These are phyloP conservation scores for Brachionus calyciflorus DNA, from an alignment of 1,140 invertebrate species.

Conservation along the genomic window DNA sequence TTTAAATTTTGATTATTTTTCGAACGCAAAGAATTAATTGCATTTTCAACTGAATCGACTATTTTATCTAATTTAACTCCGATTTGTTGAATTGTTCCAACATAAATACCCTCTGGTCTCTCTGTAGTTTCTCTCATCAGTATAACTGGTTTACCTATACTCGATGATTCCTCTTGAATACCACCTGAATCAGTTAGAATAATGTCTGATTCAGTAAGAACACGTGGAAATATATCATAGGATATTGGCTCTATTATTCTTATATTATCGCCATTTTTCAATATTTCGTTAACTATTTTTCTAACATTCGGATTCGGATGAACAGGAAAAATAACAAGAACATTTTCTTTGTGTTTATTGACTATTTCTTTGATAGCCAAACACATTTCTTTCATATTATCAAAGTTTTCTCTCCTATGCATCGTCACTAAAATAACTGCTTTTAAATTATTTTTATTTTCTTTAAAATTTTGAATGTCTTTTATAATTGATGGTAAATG, in stretches of 20 bases:
- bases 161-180: too few relatives aligned
- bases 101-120: not conserved
- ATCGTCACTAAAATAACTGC: not conserved
- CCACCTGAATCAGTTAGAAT: too few relatives aligned
- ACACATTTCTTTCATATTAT: not conserved
- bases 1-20: not conserved
- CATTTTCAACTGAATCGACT: not conserved
- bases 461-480: not conserved
- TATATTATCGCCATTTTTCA: not conserved
- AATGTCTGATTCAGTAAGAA: not conserved
- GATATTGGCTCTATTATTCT: not conserved
- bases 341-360: not conserved
- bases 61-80: not conserved
- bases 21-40: not conserved
- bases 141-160: too few relatives aligned
- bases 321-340: not conserved
- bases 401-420: constrained; percentile 11
- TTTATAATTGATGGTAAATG: not conserved
- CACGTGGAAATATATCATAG: not conserved
- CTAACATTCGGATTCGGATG: constrained; percentile 21
- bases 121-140: too few relatives aligned
- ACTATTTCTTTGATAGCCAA: not conserved
- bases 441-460: not conserved
- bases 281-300: not conserved
- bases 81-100: not conserved